phyloP scores from a whole-genome alignment of 2,113 vertebrate genomes.

The Diadophis punctatus region DNA sequence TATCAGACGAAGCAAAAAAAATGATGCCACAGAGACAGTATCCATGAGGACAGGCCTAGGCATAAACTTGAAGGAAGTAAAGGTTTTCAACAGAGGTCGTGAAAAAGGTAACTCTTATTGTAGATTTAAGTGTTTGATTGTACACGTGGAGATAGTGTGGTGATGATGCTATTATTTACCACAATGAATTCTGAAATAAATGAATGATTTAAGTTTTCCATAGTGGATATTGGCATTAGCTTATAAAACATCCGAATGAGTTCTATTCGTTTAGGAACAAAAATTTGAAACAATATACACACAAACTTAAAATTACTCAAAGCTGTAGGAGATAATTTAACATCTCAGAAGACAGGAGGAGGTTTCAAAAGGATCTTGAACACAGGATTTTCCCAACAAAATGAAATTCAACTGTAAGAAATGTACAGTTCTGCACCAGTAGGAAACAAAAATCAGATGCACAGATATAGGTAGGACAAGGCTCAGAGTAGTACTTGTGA shows the following conservation, averaged over 20 bases:
- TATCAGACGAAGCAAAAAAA: slow-evolving; percentile 90
- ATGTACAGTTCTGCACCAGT: not conserved
- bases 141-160: slow-evolving; percentile 1
- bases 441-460: not conserved
- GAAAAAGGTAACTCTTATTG: slow-evolving; percentile 88
- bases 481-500: not conserved
- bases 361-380: not conserved
- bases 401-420: not conserved
- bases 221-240: not conserved
- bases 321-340: not conserved
- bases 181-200: not conserved
- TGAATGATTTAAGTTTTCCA: not conserved
- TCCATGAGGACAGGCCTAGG: slow-evolving; percentile 94
- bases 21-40: slow-evolving; percentile 82
- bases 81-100: slow-evolving; percentile 91
- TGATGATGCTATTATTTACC: not conserved
- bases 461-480: not conserved
- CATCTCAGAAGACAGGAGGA: not conserved
- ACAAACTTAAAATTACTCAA: not conserved
- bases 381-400: not conserved
- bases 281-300: not conserved
- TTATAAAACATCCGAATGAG: not conserved
- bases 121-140: slow-evolving; percentile 46
- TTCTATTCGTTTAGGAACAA: not conserved
- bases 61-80: slow-evolving; percentile 96